Evolutionary conservation across 1,140 invertebrate species (phyloP).

Genomic region (Heliconius melpomene): DNA sequence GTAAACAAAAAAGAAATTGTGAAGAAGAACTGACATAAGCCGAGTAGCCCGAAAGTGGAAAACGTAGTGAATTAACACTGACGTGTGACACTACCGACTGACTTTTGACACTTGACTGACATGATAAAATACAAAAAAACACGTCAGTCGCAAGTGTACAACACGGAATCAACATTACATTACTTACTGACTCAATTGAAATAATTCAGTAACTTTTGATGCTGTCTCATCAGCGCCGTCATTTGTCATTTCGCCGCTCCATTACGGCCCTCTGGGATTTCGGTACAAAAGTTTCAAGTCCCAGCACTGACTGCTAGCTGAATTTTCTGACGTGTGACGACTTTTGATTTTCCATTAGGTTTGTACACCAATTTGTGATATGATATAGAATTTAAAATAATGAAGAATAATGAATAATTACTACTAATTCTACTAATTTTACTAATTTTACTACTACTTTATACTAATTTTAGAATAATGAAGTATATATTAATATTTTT

Average conservation of each 20-base stretch:
- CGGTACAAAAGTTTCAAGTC: slow-evolving; percentile 33
- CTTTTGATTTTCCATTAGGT: slow-evolving; percentile 18
- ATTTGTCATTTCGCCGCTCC: slow-evolving; percentile 43
- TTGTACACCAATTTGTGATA: neutral
- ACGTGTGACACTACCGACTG: too few relatives aligned
- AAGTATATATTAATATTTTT: too few relatives aligned
- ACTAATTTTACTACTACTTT: too few relatives aligned
- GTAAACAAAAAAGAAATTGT: too few relatives aligned
- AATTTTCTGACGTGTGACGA: slow-evolving; percentile 29
- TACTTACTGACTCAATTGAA: slow-evolving; percentile 32
- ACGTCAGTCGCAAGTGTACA: neutral
- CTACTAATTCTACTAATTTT: too few relatives aligned
- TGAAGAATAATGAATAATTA: too few relatives aligned
- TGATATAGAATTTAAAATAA: too few relatives aligned
- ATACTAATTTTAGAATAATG: too few relatives aligned
- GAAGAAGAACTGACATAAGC: too few relatives aligned
- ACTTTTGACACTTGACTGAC: neutral
- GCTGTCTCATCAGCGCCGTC: slow-evolving; percentile 37
- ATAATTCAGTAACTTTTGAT: slow-evolving; percentile 47
- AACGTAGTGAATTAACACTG: too few relatives aligned
- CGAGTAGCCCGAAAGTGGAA: too few relatives aligned
- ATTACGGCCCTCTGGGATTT: slow-evolving; percentile 32
- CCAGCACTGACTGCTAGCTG: neutral
- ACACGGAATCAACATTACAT: slow-evolving; percentile 27
- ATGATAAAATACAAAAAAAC: neutral